Conservation (phyloP, 2,888 invertebrate species). For the Folsomia candida region DNA sequence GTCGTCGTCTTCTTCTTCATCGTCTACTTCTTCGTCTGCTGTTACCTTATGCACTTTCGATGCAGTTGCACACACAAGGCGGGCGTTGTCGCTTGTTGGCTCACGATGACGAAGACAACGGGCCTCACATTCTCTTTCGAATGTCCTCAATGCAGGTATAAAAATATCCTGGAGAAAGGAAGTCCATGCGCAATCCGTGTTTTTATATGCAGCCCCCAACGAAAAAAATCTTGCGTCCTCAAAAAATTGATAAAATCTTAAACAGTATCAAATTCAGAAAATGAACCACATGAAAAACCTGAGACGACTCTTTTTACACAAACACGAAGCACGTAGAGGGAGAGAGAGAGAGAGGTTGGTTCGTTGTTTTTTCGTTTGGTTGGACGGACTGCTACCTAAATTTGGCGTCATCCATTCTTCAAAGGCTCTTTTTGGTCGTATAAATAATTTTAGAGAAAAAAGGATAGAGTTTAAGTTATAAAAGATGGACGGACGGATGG, state of each 20-base stretch:
- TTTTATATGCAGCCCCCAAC: background rate
- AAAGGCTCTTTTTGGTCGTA: background rate
- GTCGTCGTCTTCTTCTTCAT: background rate
- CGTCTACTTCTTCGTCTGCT: constrained; percentile 4
- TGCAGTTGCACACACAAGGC: background rate
- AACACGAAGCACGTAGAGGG: no score
- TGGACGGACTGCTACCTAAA: background rate
- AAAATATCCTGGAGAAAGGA: background rate
- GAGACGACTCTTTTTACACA: background rate
- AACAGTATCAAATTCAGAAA: constrained; percentile 1
- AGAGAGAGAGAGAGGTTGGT: background rate
- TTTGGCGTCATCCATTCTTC: background rate
- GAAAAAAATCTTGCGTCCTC: background rate
- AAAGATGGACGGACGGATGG: background rate
- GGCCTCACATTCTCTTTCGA: background rate
- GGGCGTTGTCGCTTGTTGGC: no score
- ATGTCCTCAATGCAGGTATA: background rate
- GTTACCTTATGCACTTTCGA: background rate
- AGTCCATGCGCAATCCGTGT: background rate
- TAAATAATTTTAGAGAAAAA: constrained; percentile 1
- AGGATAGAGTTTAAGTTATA: background rate
- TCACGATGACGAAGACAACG: background rate
- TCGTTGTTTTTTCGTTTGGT: background rate
- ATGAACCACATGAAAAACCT: background rate
- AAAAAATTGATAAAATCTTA: constrained; percentile 3